These are phyloP conservation scores for Lagopus leucura DNA, from an alignment of 2,113 vertebrate genomes.

Conservation along the genomic window DNA sequence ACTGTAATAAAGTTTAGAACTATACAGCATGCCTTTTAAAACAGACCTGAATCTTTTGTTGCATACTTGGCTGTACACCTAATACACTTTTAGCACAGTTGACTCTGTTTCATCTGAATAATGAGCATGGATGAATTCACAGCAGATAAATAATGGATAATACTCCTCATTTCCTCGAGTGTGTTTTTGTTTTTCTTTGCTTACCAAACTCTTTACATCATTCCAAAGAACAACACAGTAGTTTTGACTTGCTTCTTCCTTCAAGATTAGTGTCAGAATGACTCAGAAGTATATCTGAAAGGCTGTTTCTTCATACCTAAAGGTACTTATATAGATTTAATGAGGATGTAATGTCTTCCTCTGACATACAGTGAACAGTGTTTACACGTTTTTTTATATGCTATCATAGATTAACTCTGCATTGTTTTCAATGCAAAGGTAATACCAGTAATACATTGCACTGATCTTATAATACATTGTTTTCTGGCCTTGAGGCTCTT, in stretches of 20 bases:
- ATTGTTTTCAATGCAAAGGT: neutral
- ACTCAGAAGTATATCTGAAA: neutral
- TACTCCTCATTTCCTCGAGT: neutral
- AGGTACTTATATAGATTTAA: neutral
- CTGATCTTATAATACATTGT: neutral
- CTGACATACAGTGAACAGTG: neutral
- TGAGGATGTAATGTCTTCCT: neutral
- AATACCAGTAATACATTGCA: neutral
- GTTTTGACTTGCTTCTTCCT: neutral
- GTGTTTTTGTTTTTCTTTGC: neutral
- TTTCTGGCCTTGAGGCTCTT: neutral
- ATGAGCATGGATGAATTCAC: neutral
- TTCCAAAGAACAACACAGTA: neutral
- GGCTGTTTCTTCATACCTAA: neutral
- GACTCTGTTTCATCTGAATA: neutral
- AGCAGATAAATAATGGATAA: neutral
- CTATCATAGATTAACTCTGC: neutral
- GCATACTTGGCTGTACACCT: neutral
- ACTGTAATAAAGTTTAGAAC: neutral
- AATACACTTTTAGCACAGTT: neutral
- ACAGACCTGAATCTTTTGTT: neutral
- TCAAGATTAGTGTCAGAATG: neutral
- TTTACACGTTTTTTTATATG: neutral
- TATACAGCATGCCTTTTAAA: neutral
- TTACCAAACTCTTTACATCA: neutral